Base-by-base conservation (phyloP, 2,888 invertebrate genomes). In the Aleiodes leptofemur region DNA sequence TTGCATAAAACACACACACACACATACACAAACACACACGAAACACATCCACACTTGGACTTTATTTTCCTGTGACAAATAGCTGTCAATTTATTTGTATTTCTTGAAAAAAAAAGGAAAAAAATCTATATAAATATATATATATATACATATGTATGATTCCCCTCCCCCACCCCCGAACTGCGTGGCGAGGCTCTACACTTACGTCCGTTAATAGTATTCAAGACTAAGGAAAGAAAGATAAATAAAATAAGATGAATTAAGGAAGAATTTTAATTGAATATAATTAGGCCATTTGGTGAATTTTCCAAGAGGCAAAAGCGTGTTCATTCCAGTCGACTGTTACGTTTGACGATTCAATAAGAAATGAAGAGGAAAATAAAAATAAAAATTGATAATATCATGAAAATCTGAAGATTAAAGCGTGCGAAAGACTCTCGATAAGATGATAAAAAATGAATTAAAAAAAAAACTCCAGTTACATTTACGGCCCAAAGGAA, bases 261-360 rank as follows among this genome's bases (percentile, higher is more conserved):
- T 11, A 56, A 7, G 23, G 8, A 48, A 34, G 34, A 61, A 61
- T 34, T 16, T 48, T 64, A 23, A 64, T 43, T 23, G 48, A 64
- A 14, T 34, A 61, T 61, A 61, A 48, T 53, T 81, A 83, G 81
- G 77, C 64, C 64, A 16, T 80, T 82, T 82, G 81, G 80, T 84
- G 81, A 80, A 83, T 84, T 83, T 71, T 83, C 78, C 73, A 76
- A 75, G 69, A 76, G 70, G 73, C 64, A 81, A 81, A 82, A 79
- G 82, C 81, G 83, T 83, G 83, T 84, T 83, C 84, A 84, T 85
- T 85, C 84, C 84, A 85, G 79, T 82, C 69, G 80, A 78, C 77
- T 76, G 81, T 55, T 76, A 70, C 75, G 77, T 71, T 78, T 73
- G 64, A 75, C 74, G 56, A 73, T 77, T 68, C 74, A 79, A 70